A percentile compares a stretch with the other conserved stretches of the same genome.
These are phyloP conservation scores for Hafferia zeledoni DNA, from an alignment of 2,797 vertebrate genomes.

Conservation along the genomic window DNA sequence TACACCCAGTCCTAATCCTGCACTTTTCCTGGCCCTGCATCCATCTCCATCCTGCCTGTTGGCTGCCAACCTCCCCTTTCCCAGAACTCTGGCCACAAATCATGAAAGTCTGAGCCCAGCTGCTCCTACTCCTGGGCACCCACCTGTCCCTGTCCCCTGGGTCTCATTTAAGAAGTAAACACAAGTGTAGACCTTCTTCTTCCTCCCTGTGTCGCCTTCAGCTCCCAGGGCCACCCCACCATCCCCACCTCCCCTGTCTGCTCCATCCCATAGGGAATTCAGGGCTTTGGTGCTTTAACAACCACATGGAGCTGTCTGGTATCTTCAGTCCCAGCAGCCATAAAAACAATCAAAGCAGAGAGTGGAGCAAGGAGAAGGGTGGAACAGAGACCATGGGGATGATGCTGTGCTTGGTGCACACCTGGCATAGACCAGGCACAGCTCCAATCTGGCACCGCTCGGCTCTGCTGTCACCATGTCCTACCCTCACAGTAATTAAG, in stretches of 20 bases:
- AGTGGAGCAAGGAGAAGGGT: neutral
- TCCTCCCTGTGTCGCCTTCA: rapidly evolving
- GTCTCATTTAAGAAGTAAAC: neutral
- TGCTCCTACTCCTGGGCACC: neutral
- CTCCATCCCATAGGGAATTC: neutral
- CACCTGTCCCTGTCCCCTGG: neutral
- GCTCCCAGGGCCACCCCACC: neutral
- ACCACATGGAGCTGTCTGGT: rapidly evolving
- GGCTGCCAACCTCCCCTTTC: neutral
- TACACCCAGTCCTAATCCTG: neutral
- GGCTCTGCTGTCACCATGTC: rapidly evolving
- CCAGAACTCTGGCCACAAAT: neutral
- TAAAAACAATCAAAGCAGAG: neutral
- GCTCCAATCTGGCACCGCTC: neutral
- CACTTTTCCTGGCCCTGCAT: rapidly evolving
- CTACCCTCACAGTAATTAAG: neutral
- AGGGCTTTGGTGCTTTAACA: neutral
- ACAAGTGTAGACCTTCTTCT: neutral
- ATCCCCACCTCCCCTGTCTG: neutral
- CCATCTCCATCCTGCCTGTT: neutral
- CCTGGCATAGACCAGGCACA: rapidly evolving
- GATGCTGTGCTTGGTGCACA: rapidly evolving
- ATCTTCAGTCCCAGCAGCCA: neutral
- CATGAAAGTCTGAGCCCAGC: neutral
- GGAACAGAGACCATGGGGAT: neutral